Evolutionary conservation across 2,797 vertebrate species (phyloP).

Genomic region (Characodon lateralis): DNA sequence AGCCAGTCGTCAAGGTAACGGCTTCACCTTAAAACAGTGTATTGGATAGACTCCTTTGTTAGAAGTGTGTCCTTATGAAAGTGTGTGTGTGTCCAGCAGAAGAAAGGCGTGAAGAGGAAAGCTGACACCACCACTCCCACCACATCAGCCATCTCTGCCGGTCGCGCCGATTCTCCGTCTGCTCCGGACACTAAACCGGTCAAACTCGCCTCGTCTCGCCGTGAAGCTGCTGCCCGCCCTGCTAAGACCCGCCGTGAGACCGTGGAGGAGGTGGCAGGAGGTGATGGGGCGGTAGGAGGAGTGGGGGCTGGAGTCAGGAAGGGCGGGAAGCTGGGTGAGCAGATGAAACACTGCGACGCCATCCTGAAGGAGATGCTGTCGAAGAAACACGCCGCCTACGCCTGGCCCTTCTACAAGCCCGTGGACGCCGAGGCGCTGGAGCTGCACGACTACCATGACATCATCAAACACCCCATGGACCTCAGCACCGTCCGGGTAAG

Average conservation of each 20-base stretch:
- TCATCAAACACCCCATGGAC: slow-evolving; percentile 99
- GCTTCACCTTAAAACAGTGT: not conserved
- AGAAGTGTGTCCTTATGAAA: not conserved
- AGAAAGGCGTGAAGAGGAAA: slow-evolving; percentile 99
- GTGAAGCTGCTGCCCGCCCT: slow-evolving; percentile 90
- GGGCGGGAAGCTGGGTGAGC: slow-evolving; percentile 88
- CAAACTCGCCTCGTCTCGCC: slow-evolving; percentile 86
- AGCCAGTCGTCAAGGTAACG: slow-evolving; percentile 90
- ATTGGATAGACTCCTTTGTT: not conserved
- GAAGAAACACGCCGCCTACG: slow-evolving; percentile 95
- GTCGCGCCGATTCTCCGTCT: slow-evolving; percentile 90
- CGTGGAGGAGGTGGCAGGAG: slow-evolving; percentile 77
- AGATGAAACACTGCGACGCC: slow-evolving; percentile 94
- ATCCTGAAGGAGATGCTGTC: slow-evolving; percentile 97
- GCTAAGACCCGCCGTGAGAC: slow-evolving; percentile 93
- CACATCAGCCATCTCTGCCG: slow-evolving; percentile 92
- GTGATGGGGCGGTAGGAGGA: slow-evolving; percentile 77
- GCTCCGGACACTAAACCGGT: slow-evolving; percentile 87
- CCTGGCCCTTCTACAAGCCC: slow-evolving; percentile 98
- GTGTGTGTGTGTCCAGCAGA: slow-evolving; percentile 75
- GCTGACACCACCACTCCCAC: slow-evolving; percentile 97
- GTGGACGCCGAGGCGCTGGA: slow-evolving; percentile 95
- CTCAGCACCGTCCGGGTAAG: slow-evolving; percentile 95
- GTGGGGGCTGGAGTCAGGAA: slow-evolving; percentile 67
- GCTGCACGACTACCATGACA: slow-evolving; percentile 97